These are phyloP conservation scores for Prolemur simus DNA, from an alignment of 2,113 vertebrate genomes.

Conservation along the genomic window DNA sequence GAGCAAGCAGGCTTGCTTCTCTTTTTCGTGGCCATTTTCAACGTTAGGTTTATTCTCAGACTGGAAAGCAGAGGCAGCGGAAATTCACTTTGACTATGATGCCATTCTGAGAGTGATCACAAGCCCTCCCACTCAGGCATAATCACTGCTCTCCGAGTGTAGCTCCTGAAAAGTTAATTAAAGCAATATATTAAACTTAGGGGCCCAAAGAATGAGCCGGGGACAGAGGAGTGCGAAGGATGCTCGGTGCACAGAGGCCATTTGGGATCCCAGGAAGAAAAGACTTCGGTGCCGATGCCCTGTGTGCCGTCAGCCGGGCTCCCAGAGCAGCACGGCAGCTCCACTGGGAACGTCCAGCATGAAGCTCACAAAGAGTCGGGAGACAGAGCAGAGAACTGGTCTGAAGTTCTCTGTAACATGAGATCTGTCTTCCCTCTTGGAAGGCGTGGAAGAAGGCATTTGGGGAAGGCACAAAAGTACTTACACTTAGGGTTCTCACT, in stretches of 20 bases:
- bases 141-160: background rate
- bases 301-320: no score
- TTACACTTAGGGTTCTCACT: background rate
- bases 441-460: background rate
- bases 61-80: background rate
- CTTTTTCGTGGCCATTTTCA: background rate
- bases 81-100: background rate
- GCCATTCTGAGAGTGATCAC: background rate
- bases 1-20: background rate
- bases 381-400: background rate
- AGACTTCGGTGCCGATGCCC: background rate
- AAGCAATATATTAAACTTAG: constrained; percentile 61
- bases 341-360: background rate
- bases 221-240: background rate
- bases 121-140: background rate
- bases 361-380: background rate
- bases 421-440: background rate
- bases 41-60: background rate
- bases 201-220: background rate
- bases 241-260: background rate
- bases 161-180: constrained; percentile 62
- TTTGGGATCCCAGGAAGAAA: background rate
- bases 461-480: background rate
- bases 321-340: background rate
- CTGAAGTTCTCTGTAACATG: background rate